Conservation (phyloP, 1,140 invertebrate species). For the Chelonus insularis region DNA sequence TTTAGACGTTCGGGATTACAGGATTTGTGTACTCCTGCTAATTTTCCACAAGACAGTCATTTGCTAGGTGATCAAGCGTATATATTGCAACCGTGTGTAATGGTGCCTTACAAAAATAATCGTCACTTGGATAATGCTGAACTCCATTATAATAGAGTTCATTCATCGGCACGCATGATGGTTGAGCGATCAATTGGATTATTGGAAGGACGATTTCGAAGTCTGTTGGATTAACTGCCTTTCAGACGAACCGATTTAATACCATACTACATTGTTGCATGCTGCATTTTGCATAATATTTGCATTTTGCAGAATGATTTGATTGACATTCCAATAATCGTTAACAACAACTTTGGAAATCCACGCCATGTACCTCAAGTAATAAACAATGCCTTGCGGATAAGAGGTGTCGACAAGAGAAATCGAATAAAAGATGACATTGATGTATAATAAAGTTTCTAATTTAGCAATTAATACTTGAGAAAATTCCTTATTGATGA, state of each 20-base stretch:
- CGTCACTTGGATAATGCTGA: conserved; percentile 26
- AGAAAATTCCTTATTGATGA: too few relatives aligned
- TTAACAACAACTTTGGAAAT: conserved; percentile 25
- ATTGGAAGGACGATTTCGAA: conserved; percentile 21
- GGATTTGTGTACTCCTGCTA: conserved; percentile 22
- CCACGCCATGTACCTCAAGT: too few relatives aligned
- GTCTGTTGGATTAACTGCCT: conserved; percentile 18
- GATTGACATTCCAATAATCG: conserved; percentile 9
- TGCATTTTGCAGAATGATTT: conserved; percentile 19
- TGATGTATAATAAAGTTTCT: too few relatives aligned
- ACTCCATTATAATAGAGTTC: neutral
- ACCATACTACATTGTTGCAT: conserved; percentile 20
- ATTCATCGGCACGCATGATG: conserved; percentile 5
- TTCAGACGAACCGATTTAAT: conserved; percentile 21
- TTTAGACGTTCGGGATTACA: conserved; percentile 31
- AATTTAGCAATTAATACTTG: too few relatives aligned
- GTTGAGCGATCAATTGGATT: conserved; percentile 10
- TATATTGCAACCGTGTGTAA: conserved; percentile 26
- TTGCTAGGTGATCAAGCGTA: conserved; percentile 37
- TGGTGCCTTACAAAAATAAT: conserved; percentile 36
- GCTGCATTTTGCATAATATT: conserved; percentile 26
- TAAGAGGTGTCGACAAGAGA: too few relatives aligned
- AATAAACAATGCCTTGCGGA: too few relatives aligned
- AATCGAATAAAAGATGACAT: too few relatives aligned
- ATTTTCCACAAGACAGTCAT: conserved; percentile 34